Conservation (phyloP, 2,797 vertebrate species). For the Tiaroga cobitis region DNA sequence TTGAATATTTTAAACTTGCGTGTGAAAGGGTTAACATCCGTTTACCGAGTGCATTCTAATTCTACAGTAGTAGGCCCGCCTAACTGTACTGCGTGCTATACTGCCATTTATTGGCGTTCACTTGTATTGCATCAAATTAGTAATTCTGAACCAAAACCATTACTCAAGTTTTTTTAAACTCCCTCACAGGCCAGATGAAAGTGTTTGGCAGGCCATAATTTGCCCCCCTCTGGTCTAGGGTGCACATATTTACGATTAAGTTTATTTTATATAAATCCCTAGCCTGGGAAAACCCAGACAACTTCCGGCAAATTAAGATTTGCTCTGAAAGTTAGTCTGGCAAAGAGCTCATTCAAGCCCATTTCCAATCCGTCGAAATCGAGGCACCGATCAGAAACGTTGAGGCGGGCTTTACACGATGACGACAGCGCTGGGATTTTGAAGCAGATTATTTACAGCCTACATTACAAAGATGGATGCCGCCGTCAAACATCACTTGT, state of each 20-base stretch:
- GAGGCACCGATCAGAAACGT: too few species aligned
- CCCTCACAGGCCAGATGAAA: not conserved
- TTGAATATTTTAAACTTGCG: too few species aligned
- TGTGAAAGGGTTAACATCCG: not conserved
- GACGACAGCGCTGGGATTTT: too few species aligned
- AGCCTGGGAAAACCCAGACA: too few species aligned
- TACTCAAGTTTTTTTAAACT: not conserved
- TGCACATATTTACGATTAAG: not conserved
- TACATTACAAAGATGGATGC: too few species aligned
- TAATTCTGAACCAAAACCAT: not conserved
- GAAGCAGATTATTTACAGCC: too few species aligned
- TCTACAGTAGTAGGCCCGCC: not conserved
- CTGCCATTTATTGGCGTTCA: not conserved
- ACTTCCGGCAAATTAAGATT: too few species aligned
- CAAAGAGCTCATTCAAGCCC: too few species aligned
- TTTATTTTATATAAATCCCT: not conserved
- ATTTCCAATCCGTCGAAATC: too few species aligned
- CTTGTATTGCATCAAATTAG: not conserved
- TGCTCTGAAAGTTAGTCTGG: too few species aligned
- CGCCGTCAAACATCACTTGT: too few species aligned
- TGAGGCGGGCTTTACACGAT: too few species aligned
- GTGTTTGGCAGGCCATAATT: not conserved
- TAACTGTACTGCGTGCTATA: not conserved
- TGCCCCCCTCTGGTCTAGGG: not conserved
- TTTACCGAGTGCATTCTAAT: not conserved